These are phyloP conservation scores for Dasyprocta punctata DNA, from an alignment of 2,113 vertebrate species.

Conservation along the genomic window DNA sequence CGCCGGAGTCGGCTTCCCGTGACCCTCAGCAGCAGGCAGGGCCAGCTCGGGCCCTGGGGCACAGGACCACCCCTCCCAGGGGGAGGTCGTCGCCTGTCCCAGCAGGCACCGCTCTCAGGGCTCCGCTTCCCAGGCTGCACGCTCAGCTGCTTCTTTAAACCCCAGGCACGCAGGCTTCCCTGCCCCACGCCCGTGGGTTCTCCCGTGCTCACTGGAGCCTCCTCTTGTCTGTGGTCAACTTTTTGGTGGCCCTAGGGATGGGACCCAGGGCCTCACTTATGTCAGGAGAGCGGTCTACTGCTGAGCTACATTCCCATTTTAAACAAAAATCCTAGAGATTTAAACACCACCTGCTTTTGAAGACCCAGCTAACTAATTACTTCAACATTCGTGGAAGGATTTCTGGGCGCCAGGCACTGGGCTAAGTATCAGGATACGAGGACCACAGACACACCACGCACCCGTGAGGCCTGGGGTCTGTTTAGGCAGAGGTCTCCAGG, in stretches of 20 bases:
- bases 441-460: neutral
- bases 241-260: neutral
- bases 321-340: neutral
- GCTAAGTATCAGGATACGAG: neutral
- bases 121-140: neutral
- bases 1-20: rapidly evolving
- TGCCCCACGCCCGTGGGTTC: neutral
- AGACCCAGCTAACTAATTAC: slow-evolving; percentile 1
- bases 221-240: neutral
- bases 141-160: neutral
- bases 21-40: neutral
- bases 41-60: neutral
- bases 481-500: neutral
- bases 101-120: neutral
- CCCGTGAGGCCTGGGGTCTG: rapidly evolving
- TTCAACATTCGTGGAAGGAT: neutral
- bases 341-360: neutral
- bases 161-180: neutral
- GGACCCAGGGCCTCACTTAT: neutral
- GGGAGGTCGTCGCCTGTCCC: neutral
- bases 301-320: neutral
- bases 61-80: neutral
- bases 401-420: neutral
- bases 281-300: neutral
- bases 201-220: neutral